These are phyloP conservation scores for Lathamus discolor DNA, from an alignment of 2,113 vertebrate genomes.

Conservation along the genomic window DNA sequence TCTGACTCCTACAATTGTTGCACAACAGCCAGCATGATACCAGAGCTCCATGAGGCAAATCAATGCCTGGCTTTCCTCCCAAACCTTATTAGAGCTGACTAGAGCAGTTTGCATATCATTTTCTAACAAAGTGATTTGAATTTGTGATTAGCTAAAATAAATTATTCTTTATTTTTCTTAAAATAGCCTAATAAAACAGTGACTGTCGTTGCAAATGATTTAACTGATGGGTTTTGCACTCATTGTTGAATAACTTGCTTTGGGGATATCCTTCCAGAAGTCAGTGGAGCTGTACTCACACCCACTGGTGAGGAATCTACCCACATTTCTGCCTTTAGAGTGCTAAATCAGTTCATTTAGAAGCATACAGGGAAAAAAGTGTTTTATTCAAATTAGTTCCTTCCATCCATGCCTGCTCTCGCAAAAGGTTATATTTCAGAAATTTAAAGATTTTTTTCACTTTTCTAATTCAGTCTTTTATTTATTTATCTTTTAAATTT, in stretches of 20 bases:
- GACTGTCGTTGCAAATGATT: conserved; percentile 2
- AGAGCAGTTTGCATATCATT: conserved; percentile 3
- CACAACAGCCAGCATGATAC: background rate
- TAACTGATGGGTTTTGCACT: background rate
- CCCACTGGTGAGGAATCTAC: background rate
- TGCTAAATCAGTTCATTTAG: background rate
- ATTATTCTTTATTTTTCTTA: background rate
- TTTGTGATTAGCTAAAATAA: conserved; percentile 39
- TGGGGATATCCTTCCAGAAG: conserved; percentile 3
- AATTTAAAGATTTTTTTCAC: background rate
- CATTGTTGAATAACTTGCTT: background rate
- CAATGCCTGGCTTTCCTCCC: conserved; percentile 14
- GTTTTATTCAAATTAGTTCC: background rate
- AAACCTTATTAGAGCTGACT: conserved; percentile 6
- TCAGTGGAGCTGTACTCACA: background rate
- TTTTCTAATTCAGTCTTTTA: background rate
- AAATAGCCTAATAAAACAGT: background rate
- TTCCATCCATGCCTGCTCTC: background rate
- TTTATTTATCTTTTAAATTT: background rate
- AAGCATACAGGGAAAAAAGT: background rate
- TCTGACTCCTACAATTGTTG: background rate
- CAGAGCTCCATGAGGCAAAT: conserved; percentile 8
- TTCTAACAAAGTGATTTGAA: conserved; percentile 17
- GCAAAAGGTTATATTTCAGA: background rate
- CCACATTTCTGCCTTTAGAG: background rate